Base-by-base conservation (phyloP, 2,888 invertebrate species). In the Acleris sparsana region DNA sequence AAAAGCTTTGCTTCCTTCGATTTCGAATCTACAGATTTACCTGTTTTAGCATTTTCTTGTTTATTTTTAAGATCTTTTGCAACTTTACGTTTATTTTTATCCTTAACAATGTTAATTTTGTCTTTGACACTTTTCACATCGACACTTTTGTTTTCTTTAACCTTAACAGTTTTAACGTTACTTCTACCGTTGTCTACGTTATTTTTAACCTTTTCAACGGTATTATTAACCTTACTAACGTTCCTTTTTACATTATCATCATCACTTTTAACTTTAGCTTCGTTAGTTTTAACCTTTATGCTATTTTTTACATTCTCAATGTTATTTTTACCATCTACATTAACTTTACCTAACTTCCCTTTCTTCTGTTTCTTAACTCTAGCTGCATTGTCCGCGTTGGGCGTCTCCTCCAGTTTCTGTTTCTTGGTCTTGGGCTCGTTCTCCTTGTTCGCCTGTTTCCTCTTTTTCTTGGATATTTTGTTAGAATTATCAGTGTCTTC, bases 381-480 rank as follows among this genome's bases (percentile, higher is more conserved):
- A 18, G 11, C 25, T 57, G 64, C 59, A 0, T 29, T 51, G 17
- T 65, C 65, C 60, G 3, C 46, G 18, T 44, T 53, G 39, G 70
- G 39, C 65, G 70, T 74, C 51, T 59, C 61, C 52, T 59, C 57
- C 11, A 65, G 56, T 57, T 70, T 73, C 61, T 60, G 68, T 59
- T 72, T 79, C 70, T 73, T 70, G 71, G 76, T 71, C 71, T 79
- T 60, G 2, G 64, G 55, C 72, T 83, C 72, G 63, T 84, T 80
- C 76, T 87, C 83, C 73, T 91, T 85, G 62, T 82, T 78, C 0
- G 75, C 74, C 3, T 51, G 55, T n/a, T 74, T 71, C 44, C 80
- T 75, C 55, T 77, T 79, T 63, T 68, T 70, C 58, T 81, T 82
- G n/a, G 39, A 39, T 68, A 60, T 62, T 78, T 75, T 18, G 80